Evolutionary conservation across 2,797 vertebrate genomes (phyloP).

Genomic region (Megaceryle alcyon): DNA sequence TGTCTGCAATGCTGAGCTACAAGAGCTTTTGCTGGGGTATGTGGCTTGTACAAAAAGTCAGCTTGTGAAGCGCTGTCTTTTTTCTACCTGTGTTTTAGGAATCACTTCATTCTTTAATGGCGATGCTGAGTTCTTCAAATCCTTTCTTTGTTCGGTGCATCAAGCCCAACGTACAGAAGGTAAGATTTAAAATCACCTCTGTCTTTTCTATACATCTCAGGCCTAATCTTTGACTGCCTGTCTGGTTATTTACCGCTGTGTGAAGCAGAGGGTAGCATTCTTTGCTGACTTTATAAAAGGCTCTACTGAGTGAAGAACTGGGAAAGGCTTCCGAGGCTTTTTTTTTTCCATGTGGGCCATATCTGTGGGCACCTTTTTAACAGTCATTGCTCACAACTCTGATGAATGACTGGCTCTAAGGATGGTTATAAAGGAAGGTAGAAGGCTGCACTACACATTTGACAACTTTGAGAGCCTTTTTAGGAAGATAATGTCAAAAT

Average conservation of each 20-base stretch:
- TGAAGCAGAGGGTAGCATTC: not conserved
- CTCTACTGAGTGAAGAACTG: not conserved
- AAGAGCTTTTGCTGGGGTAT: not conserved
- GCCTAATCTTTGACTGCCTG: not conserved
- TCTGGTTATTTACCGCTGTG: not conserved
- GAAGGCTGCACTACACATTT: not conserved
- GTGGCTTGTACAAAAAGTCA: not conserved
- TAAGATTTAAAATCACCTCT: constrained; percentile 69
- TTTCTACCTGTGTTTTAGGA: constrained; percentile 77
- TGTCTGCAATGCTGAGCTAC: not conserved
- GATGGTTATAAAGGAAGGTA: not conserved
- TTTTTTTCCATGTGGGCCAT: not conserved
- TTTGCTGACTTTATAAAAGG: not conserved
- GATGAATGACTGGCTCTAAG: not conserved
- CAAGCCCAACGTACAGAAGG: constrained; percentile 96
- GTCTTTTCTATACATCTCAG: not conserved
- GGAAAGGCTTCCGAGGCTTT: not conserved
- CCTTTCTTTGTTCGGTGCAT: constrained; percentile 97
- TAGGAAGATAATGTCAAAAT: not conserved
- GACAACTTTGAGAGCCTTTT: not conserved
- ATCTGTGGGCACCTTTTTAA: not conserved
- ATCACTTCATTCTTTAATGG: constrained; percentile 96
- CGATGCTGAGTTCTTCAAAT: constrained; percentile 90
- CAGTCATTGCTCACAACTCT: not conserved
- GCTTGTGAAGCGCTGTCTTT: not conserved